A percentile compares a stretch with the other conserved stretches of the same genome.
phyloP scores from a whole-genome alignment of 2,888 invertebrate genomes.

The Agriopis aurantiaria region DNA sequence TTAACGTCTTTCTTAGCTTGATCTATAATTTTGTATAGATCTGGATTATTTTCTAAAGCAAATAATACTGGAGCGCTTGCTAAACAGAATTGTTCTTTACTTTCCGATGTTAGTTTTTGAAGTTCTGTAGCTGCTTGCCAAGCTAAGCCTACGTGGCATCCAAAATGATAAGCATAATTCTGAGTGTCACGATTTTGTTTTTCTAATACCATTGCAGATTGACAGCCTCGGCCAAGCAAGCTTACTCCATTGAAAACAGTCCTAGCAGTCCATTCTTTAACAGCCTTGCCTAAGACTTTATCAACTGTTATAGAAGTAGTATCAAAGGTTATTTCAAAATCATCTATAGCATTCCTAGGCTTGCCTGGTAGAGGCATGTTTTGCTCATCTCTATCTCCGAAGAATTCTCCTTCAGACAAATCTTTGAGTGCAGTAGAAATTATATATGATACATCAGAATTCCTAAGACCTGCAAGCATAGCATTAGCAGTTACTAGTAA shows the following conservation, averaged over 20 bases:
- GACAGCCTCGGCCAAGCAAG: conserved; percentile 90
- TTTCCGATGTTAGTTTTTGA: conserved; percentile 85
- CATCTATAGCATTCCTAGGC: conserved; percentile 76
- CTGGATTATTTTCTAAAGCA: conserved; percentile 92
- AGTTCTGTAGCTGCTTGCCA: conserved; percentile 90
- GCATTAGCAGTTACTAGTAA: conserved; percentile 93
- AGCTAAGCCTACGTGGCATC: conserved; percentile 92
- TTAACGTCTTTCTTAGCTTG: conserved; percentile 89
- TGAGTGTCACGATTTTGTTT: conserved; percentile 90
- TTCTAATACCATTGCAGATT: conserved; percentile 91
- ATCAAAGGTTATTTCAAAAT: conserved; percentile 73
- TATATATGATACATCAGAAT: conserved; percentile 91
- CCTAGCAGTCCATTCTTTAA: conserved; percentile 90
- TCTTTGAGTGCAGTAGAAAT: conserved; percentile 94
- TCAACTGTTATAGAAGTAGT: conserved; percentile 70
- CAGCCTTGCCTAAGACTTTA: conserved; percentile 85
- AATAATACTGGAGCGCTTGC: conserved; percentile 94
- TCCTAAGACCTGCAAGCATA: conserved; percentile 91
- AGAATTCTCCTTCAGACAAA: conserved; percentile 93
- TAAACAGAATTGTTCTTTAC: conserved; percentile 89
- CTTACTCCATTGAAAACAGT: conserved; percentile 90
- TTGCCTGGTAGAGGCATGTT: conserved; percentile 91
- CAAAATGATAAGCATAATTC: conserved; percentile 91
- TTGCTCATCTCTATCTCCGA: conserved; percentile 91
- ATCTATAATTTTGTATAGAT: conserved; percentile 87